phyloP scores from a whole-genome alignment of 2,113 vertebrate genomes.

The Ameiurus melas region DNA sequence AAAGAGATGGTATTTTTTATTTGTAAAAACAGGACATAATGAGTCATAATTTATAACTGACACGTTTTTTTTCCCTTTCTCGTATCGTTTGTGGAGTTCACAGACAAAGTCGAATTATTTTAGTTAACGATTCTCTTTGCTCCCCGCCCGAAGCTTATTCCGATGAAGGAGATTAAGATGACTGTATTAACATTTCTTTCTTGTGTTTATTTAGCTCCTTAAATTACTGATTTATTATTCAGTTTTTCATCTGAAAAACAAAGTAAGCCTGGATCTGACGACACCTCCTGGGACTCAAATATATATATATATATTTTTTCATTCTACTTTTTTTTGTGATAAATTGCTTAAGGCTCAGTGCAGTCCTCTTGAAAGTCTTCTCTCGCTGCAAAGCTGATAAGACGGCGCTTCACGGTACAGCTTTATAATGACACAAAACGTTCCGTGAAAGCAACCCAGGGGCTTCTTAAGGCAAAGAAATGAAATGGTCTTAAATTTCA shows the following conservation, averaged over 20 bases:
- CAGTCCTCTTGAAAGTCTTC: neutral
- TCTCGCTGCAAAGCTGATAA: too few species aligned
- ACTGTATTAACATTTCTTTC: neutral
- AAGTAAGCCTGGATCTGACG: neutral
- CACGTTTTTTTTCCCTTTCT: neutral
- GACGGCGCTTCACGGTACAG: too few species aligned
- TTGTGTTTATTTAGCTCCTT: neutral
- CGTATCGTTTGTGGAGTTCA: neutral
- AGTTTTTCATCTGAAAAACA: neutral
- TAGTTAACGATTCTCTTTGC: neutral
- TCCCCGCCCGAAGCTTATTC: neutral
- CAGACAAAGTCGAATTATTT: neutral
- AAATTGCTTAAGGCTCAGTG: neutral
- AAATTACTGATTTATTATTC: neutral
- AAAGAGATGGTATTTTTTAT: neutral
- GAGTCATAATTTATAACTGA: neutral
- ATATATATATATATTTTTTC: too few species aligned
- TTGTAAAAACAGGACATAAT: neutral
- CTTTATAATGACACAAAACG: too few species aligned
- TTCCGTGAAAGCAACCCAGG: too few species aligned
- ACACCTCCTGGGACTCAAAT: neutral
- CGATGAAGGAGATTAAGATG: neutral
- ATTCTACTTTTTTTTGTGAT: too few species aligned
- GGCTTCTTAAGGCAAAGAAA: too few species aligned
- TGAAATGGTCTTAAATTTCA: too few species aligned